A percentile compares a stretch with the other conserved stretches of the same genome.
Conservation (phyloP, 2,888 invertebrate genomes). For the Brachypterus glaber region DNA sequence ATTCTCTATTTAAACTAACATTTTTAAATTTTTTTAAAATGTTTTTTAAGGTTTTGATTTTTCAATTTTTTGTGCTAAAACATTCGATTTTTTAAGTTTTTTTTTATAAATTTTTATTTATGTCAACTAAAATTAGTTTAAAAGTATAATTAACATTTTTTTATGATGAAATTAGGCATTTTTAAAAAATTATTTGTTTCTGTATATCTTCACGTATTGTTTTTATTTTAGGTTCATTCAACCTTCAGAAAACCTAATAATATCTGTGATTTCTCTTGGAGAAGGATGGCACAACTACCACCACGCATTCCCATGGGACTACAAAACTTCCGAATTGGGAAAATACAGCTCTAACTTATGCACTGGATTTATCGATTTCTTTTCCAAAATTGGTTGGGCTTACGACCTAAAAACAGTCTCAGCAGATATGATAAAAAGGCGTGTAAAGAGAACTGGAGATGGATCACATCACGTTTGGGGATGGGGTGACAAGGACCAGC, state of each 20-base stretch:
- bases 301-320: slow-evolving; percentile 79
- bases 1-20: too few species aligned
- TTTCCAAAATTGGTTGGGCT: slow-evolving; percentile 76
- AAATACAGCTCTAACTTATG: slow-evolving; percentile 64
- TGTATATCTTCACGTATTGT: too few species aligned
- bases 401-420: slow-evolving; percentile 79
- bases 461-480: slow-evolving; percentile 56
- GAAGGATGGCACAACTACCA: slow-evolving; percentile 87
- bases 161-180: too few species aligned
- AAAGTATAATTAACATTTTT: too few species aligned
- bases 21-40: too few species aligned
- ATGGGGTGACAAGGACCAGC: slow-evolving; percentile 65
- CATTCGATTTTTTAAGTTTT: too few species aligned
- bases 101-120: too few species aligned
- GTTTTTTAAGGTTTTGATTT: too few species aligned
- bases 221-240: slow-evolving; percentile 48
- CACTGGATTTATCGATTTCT: slow-evolving; percentile 68
- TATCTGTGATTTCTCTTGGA: slow-evolving; percentile 58
- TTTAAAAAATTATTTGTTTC: too few species aligned
- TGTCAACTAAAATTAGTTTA: too few species aligned
- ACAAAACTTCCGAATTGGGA: slow-evolving; percentile 72
- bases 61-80: too few species aligned
- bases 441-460: slow-evolving; percentile 46
- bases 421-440: slow-evolving; percentile 54
- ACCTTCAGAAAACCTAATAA: slow-evolving; percentile 61